These are phyloP conservation scores for Amiota mariae DNA, from an alignment of 2,888 invertebrate genomes.

Conservation along the genomic window DNA sequence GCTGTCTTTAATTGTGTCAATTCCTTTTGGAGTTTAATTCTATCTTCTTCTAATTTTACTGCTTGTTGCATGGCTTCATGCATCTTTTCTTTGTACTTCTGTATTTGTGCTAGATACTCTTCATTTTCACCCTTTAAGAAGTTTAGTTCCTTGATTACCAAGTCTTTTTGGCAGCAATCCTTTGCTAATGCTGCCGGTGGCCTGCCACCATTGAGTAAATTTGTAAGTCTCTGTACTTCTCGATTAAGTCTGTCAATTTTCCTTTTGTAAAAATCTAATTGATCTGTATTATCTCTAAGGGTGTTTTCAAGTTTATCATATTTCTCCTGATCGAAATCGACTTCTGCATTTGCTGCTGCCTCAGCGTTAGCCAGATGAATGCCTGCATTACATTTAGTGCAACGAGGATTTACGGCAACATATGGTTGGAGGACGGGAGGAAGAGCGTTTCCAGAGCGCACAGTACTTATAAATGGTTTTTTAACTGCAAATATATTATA, in stretches of 20 bases:
- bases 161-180: slow-evolving; percentile 80
- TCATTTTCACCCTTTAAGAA: slow-evolving; percentile 78
- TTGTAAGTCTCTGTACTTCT: slow-evolving; percentile 82
- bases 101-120: slow-evolving; percentile 62
- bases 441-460: slow-evolving; percentile 65
- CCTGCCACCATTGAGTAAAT: slow-evolving; percentile 82
- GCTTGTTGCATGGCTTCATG: slow-evolving; percentile 89
- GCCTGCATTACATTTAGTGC: slow-evolving; percentile 69
- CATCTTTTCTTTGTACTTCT: slow-evolving; percentile 70
- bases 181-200: slow-evolving; percentile 78
- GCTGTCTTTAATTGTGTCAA: slow-evolving; percentile 82
- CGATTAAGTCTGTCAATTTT: slow-evolving; percentile 76
- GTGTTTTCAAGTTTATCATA: slow-evolving; percentile 72
- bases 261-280: slow-evolving; percentile 73
- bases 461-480: slow-evolving; percentile 72
- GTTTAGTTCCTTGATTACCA: slow-evolving; percentile 77
- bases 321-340: slow-evolving; percentile 56
- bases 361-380: slow-evolving; percentile 49
- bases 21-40: slow-evolving; percentile 81
- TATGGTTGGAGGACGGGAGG: slow-evolving; percentile 49
- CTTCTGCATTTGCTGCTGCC: slow-evolving; percentile 50
- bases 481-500: slow-evolving; percentile 53
- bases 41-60: slow-evolving; percentile 82
- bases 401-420: slow-evolving; percentile 51
- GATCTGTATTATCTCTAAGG: slow-evolving; percentile 72